Base-by-base conservation (phyloP, 2,888 invertebrate genomes). In the Aplocera efformata region DNA sequence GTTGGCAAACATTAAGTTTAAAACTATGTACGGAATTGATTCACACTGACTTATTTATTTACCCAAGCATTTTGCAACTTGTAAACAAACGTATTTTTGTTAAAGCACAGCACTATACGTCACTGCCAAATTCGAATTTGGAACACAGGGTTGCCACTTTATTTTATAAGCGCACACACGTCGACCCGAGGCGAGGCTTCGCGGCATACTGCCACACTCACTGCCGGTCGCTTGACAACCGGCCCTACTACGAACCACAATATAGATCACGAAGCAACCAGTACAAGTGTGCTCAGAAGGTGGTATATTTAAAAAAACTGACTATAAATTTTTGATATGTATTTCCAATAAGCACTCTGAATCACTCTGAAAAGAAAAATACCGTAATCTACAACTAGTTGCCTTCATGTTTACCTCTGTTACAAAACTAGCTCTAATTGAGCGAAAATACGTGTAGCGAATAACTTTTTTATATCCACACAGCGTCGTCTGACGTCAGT, bases 121-220 rank as follows among this genome's bases (percentile, higher is more conserved):
- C 58, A 59, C 58, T 56, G 48, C 58, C 47, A 55, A 48, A 37
- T 54, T 53, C 37, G 35, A 51, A 52, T 44, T 53, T 53, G 50
- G 50, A 53, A 50, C 54, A 53, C 51, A 46, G 42, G 41, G 37
- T 35, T 26, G 43, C 45, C 53, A 51, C 35, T 35, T 33, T 37
- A 30, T 44, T 31, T 38, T 24, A 34, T 29, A 31, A 9, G 26
- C 27, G 32, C 34, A 36, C 36, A 25, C 32, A 50, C 63, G 64
- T 53, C 53, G 22, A 41, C 10, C 23, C 66, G 53, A 45, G 43
- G 49, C 53, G 32, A 49, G 48, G 58, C 53, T 46, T 39, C 55
- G 61, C 66, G 62, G 59, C 54, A 56, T 36, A 66, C 66, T 66
- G 64, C 51, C 58, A 48, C 50, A 48, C 42, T 47, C 28, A 35